Evolutionary conservation across 2,888 invertebrate species (phyloP).

Genomic region (Gymnocheta viridis): DNA sequence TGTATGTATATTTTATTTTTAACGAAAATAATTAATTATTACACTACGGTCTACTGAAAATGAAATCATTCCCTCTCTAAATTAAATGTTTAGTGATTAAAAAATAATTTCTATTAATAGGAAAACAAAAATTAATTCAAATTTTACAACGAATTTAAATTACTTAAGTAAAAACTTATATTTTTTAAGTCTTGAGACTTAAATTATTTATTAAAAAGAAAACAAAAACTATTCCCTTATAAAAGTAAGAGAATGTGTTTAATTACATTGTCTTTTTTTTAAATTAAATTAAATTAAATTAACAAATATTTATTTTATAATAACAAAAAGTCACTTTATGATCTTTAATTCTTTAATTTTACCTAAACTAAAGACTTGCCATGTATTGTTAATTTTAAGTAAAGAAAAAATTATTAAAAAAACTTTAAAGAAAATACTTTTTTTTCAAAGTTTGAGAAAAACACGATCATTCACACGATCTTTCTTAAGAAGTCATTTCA

Average conservation of each 20-base stretch:
- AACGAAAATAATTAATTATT: too few relatives aligned
- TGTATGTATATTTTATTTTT: too few relatives aligned
- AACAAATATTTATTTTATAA: neutral
- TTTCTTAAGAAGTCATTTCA: too few relatives aligned
- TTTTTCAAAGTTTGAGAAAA: too few relatives aligned
- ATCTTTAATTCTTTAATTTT: constrained; percentile 6
- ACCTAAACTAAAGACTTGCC: constrained; percentile 22
- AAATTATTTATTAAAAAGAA: neutral
- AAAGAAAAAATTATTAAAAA: too few relatives aligned
- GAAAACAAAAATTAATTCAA: constrained; percentile 43
- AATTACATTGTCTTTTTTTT: neutral
- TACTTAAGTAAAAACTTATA: constrained; percentile 41
- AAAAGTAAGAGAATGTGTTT: neutral
- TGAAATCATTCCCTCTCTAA: constrained; percentile 2
- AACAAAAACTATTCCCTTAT: neutral
- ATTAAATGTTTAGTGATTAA: neutral
- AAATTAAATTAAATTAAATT: too few relatives aligned
- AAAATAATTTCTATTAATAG: neutral
- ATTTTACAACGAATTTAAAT: constrained; percentile 60
- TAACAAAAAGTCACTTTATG: neutral
- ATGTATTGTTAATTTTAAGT: constrained; percentile 61
- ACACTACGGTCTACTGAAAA: neutral
- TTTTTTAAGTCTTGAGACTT: neutral
- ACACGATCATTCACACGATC: too few relatives aligned
- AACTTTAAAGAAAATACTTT: too few relatives aligned